phyloP scores from a whole-genome alignment of 2,797 vertebrate genomes.

The Myotis pilosus region DNA sequence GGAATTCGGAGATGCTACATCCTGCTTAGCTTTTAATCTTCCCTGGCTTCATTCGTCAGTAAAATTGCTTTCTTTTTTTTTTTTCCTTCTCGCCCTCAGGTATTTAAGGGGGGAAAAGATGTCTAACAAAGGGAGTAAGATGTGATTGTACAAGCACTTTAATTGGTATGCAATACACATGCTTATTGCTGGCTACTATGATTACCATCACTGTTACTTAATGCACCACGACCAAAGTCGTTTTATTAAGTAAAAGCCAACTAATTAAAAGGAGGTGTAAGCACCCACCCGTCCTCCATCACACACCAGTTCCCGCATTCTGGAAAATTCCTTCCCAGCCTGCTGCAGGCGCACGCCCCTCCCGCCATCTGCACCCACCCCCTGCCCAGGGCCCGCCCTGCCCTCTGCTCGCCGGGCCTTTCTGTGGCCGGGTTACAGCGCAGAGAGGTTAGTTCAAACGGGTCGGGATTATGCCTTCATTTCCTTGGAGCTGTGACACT shows the following conservation, averaged over 20 bases:
- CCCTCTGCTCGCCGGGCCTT: too few relatives aligned
- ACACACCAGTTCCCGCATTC: neutral
- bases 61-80: neutral
- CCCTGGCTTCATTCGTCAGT: neutral
- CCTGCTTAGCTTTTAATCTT: slow-evolving; percentile 38
- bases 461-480: neutral
- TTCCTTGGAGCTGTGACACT: neutral
- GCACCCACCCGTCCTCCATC: neutral
- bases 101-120: neutral
- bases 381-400: too few relatives aligned
- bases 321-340: neutral
- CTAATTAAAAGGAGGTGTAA: neutral
- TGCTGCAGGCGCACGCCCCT: accelerated
- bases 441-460: neutral
- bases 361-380: too few relatives aligned
- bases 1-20: neutral
- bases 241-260: slow-evolving; percentile 32
- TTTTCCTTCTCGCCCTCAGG: accelerated
- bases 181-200: neutral
- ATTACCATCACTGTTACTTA: neutral
- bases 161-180: neutral
- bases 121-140: neutral
- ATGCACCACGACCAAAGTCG: neutral
- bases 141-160: neutral
- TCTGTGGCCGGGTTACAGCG: neutral